Conservation (phyloP, 2,113 vertebrate genomes). For the Cyanistes caeruleus region DNA sequence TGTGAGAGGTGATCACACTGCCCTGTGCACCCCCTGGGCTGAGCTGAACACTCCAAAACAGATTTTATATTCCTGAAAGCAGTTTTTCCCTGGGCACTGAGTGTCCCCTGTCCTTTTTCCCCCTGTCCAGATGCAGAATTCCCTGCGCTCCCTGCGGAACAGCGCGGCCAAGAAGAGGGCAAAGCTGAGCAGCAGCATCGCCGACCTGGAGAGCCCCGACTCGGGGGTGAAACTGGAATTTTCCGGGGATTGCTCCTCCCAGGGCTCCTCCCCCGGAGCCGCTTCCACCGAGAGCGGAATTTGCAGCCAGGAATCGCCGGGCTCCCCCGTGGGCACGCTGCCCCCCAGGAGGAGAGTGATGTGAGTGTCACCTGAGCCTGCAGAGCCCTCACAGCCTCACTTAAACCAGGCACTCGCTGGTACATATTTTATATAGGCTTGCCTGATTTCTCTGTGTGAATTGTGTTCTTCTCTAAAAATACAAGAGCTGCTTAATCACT, state of each 20-base stretch:
- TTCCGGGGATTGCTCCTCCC: conserved; percentile 72
- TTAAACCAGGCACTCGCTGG: accelerated
- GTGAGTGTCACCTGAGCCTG: conserved; percentile 51
- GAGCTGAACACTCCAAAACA: neutral
- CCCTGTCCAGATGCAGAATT: conserved; percentile 86
- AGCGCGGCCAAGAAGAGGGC: conserved; percentile 93
- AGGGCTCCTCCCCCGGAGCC: conserved; percentile 75
- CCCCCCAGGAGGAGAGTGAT: conserved; percentile 64
- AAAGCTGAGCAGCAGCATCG: conserved; percentile 77
- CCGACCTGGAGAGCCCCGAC: conserved; percentile 85
- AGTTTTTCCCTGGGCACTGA: neutral
- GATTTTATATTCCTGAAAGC: accelerated
- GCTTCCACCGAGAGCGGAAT: conserved; percentile 84
- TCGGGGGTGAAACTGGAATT: conserved; percentile 78
- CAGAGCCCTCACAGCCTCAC: accelerated
- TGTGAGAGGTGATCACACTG: accelerated
- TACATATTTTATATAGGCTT: accelerated
- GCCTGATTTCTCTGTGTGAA: neutral
- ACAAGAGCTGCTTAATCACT: neutral
- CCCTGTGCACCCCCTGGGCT: accelerated
- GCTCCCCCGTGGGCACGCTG: conserved; percentile 72
- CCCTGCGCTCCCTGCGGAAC: conserved; percentile 84
- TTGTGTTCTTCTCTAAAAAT: neutral
- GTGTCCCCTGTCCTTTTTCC: accelerated
- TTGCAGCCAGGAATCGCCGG: conserved; percentile 76